phyloP scores from a whole-genome alignment of 2,797 vertebrate species.

The Syndactyla subalaris region DNA sequence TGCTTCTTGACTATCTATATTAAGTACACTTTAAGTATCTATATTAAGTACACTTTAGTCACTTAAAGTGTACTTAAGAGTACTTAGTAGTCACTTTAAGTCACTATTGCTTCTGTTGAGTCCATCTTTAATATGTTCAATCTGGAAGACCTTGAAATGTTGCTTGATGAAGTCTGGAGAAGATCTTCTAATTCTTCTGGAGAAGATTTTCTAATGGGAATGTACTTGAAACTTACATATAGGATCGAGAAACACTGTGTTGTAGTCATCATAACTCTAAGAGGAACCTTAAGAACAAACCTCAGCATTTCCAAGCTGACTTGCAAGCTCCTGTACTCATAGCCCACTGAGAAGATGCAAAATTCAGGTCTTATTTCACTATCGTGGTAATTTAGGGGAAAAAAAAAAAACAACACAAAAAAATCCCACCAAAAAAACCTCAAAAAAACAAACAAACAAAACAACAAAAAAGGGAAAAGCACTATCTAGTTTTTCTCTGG shows the following conservation, averaged over 20 bases:
- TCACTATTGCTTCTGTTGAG: rapidly evolving
- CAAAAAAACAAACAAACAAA: too few species aligned
- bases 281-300: not conserved
- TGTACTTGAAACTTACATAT: not conserved
- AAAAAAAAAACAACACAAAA: too few species aligned
- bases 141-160: not conserved
- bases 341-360: not conserved
- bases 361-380: not conserved
- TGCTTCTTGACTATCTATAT: not conserved
- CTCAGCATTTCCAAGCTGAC: not conserved
- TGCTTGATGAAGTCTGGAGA: not conserved
- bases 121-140: rapidly evolving
- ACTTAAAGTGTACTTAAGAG: too few species aligned
- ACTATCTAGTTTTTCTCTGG: rapidly evolving
- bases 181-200: not conserved
- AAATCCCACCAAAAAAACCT: too few species aligned
- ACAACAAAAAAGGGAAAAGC: not conserved
- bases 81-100: not conserved
- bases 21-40: not conserved
- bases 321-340: not conserved
- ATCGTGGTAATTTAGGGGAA: not conserved
- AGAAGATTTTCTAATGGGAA: not conserved
- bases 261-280: not conserved
- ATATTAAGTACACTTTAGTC: not conserved
- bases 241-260: not conserved